phyloP scores from a whole-genome alignment of 2,113 vertebrate genomes.

The Plestiodon gilberti region DNA sequence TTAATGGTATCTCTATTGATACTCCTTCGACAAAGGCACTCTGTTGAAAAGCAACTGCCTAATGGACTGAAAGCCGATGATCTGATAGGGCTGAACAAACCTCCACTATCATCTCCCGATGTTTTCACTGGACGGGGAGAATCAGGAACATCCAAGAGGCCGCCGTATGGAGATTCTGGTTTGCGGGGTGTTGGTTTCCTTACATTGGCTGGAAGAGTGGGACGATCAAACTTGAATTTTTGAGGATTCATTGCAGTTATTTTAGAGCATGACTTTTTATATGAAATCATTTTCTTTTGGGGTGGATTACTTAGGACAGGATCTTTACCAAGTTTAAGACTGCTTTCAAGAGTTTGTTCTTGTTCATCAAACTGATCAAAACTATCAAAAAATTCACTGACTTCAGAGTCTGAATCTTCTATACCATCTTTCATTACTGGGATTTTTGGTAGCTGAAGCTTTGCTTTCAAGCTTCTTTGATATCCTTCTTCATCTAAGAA shows the following conservation, averaged over 20 bases:
- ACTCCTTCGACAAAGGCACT: slow-evolving; percentile 84
- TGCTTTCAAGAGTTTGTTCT: slow-evolving; percentile 81
- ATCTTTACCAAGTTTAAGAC: slow-evolving; percentile 68
- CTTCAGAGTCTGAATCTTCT: slow-evolving; percentile 98
- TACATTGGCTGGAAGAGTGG: slow-evolving; percentile 89
- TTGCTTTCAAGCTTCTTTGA: slow-evolving; percentile 94
- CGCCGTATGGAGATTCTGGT: slow-evolving; percentile 85
- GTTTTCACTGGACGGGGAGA: slow-evolving; percentile 85
- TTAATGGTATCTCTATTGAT: slow-evolving; percentile 73
- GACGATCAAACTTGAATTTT: slow-evolving; percentile 91
- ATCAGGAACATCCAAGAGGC: slow-evolving; percentile 83
- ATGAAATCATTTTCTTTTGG: slow-evolving; percentile 77
- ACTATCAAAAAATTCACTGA: slow-evolving; percentile 99
- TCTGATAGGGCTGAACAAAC: slow-evolving; percentile 91
- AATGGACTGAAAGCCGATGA: slow-evolving; percentile 95
- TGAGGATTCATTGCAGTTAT: slow-evolving; percentile 90
- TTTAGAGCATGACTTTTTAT: slow-evolving; percentile 72
- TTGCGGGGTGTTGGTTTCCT: slow-evolving; percentile 95
- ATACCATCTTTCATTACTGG: slow-evolving; percentile 90
- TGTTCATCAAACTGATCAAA: slow-evolving; percentile 97
- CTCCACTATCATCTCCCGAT: slow-evolving; percentile 84
- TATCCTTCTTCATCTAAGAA: slow-evolving; percentile 98
- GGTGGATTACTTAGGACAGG: slow-evolving; percentile 55
- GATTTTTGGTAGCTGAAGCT: slow-evolving; percentile 93
- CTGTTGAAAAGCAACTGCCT: slow-evolving; percentile 79